A percentile compares a stretch with the other conserved stretches of the same genome.
Evolutionary conservation across 2,113 vertebrate species (phyloP).

Genomic region (Aegotheles bennettii): DNA sequence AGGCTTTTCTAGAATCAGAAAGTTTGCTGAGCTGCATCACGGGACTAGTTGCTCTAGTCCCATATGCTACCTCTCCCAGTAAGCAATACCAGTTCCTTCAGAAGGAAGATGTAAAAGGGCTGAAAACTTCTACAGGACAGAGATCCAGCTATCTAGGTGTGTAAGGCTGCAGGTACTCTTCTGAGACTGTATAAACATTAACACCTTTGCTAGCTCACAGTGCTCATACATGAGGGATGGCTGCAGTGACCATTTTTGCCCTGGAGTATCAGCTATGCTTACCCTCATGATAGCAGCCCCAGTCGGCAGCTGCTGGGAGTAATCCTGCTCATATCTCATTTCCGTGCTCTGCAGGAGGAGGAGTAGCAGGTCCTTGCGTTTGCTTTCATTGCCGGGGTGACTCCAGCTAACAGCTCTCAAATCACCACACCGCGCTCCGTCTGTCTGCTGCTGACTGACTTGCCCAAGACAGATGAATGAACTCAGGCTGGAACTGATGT

Average conservation of each 20-base stretch:
- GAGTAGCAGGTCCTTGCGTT: neutral
- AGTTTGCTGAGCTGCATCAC: neutral
- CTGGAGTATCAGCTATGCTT: neutral
- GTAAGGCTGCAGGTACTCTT: neutral
- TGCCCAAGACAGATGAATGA: neutral
- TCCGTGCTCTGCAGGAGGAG: neutral
- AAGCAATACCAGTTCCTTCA: neutral
- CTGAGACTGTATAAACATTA: neutral
- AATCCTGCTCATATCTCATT: neutral
- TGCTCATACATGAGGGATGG: neutral
- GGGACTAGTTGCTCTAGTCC: neutral
- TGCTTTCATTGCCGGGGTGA: neutral
- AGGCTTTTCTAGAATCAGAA: neutral
- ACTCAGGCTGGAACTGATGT: neutral
- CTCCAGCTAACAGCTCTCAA: neutral
- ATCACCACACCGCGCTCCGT: neutral
- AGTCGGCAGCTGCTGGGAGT: neutral
- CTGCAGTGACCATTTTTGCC: neutral
- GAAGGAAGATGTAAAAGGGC: neutral
- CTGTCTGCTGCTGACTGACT: neutral
- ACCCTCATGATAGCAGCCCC: neutral
- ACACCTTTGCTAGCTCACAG: neutral
- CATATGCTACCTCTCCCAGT: neutral
- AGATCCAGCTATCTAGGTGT: neutral
- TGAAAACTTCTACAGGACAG: neutral